These are phyloP conservation scores for Solenopsis fugax DNA, from an alignment of 1,140 invertebrate species.

Conservation along the genomic window DNA sequence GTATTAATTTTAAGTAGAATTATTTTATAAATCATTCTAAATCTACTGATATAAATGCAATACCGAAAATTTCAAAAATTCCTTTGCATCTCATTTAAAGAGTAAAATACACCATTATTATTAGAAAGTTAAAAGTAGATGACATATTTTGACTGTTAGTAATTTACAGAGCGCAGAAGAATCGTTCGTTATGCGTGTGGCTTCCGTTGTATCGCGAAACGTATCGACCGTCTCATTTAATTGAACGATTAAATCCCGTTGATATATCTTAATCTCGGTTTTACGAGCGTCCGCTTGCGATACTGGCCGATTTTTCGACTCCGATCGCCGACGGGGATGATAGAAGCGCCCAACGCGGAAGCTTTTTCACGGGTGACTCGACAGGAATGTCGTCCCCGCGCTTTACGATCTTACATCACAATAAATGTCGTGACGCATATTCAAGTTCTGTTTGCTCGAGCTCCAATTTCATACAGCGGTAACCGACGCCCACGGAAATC, in stretches of 20 bases:
- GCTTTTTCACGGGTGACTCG: constrained; percentile 46
- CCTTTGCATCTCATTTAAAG: background rate
- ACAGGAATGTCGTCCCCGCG: constrained; percentile 60
- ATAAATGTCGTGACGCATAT: constrained; percentile 60
- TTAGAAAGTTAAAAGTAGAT: background rate
- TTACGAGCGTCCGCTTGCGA: constrained; percentile 29
- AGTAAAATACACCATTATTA: background rate
- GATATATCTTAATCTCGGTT: constrained; percentile 33
- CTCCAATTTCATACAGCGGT: constrained; percentile 31
- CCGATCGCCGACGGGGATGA: constrained; percentile 15
- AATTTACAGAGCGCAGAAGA: background rate
- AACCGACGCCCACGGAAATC: constrained; percentile 23
- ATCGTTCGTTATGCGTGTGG: background rate
- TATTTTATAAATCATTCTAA: constrained; percentile 8
- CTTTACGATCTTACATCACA: constrained; percentile 63
- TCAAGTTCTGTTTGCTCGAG: constrained; percentile 3
- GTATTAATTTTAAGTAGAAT: background rate
- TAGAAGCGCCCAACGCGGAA: constrained; percentile 44
- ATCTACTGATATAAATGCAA: background rate
- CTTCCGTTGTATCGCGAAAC: background rate
- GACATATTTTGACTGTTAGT: background rate
- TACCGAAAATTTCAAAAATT: background rate
- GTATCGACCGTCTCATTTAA: constrained; percentile 32
- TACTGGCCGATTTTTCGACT: constrained; percentile 11
- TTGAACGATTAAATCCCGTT: constrained; percentile 43